Percentiles rank a stretch among this genome's conserved stretches.
Evolutionary conservation across 2,888 invertebrate genomes (phyloP).

Genomic region (Oxyteleia sp.): DNA sequence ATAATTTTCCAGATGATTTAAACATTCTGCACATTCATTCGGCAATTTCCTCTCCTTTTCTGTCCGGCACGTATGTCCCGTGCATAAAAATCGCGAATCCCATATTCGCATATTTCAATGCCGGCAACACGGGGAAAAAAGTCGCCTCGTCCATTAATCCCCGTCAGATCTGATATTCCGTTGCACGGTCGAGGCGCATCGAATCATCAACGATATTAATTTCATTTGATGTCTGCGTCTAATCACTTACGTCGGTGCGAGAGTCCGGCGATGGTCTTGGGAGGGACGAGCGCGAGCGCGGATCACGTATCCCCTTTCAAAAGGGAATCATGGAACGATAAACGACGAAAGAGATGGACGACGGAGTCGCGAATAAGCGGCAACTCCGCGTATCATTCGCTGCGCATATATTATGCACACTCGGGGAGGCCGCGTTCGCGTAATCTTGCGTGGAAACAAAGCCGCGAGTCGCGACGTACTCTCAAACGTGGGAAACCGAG

Average conservation of each 20-base stretch:
- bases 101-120: constrained; percentile 58
- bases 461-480: constrained; percentile 26
- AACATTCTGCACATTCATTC: constrained; percentile 24
- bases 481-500: constrained; percentile 62
- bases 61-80: constrained; percentile 15
- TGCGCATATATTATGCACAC: constrained; percentile 55
- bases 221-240: constrained; percentile 61
- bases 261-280: constrained; percentile 26
- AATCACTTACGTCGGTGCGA: constrained; percentile 51
- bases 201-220: constrained; percentile 63
- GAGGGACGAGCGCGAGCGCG: constrained; percentile 13
- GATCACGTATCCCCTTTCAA: constrained; percentile 55
- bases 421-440: constrained; percentile 36
- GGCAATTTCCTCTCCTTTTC: constrained; percentile 1
- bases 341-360: constrained; percentile 65
- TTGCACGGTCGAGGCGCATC: constrained; percentile 38
- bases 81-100: constrained; percentile 35
- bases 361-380: constrained; percentile 28
- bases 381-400: constrained; percentile 52
- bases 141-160: constrained; percentile 53
- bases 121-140: constrained; percentile 22
- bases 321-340: constrained; percentile 60
- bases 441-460: constrained; percentile 69
- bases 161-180: constrained; percentile 34
- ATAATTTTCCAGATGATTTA: constrained; percentile 53